Evolutionary conservation across 2,888 invertebrate genomes (phyloP).

Genomic region (Stictocephala bisonia): DNA sequence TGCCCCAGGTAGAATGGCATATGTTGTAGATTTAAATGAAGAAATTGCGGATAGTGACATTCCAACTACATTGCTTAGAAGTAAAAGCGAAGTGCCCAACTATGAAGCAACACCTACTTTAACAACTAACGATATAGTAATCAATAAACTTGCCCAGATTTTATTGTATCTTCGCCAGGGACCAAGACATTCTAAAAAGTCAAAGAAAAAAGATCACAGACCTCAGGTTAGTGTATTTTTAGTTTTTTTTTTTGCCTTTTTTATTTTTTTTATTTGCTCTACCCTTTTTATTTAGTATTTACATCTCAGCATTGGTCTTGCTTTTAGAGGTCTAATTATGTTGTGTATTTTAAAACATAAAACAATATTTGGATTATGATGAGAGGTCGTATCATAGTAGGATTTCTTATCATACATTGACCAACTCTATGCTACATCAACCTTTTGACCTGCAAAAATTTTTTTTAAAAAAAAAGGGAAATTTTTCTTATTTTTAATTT

Average conservation of each 20-base stretch:
- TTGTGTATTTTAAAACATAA: too few species aligned
- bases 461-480: too few species aligned
- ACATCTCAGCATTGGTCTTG: too few species aligned
- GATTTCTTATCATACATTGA: too few species aligned
- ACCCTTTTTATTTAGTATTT: too few species aligned
- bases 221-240: conserved; percentile 43
- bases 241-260: not conserved
- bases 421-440: too few species aligned
- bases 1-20: conserved; percentile 97
- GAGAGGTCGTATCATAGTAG: too few species aligned
- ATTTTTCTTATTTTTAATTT: not conserved
- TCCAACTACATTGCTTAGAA: conserved; percentile 93
- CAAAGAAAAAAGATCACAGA: conserved; percentile 74
- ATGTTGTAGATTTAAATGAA: conserved; percentile 94
- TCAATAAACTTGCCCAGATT: conserved; percentile 97
- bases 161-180: conserved; percentile 93
- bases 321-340: too few species aligned
- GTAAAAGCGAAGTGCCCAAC: conserved; percentile 90
- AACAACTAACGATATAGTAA: conserved; percentile 86
- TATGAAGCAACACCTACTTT: conserved; percentile 75
- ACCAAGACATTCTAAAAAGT: conserved; percentile 77
- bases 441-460: too few species aligned
- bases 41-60: conserved; percentile 89
- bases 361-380: too few species aligned
- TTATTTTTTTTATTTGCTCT: not conserved